These are phyloP conservation scores for Ceraclea dissimilis DNA, from an alignment of 2,888 invertebrate species.

Conservation along the genomic window DNA sequence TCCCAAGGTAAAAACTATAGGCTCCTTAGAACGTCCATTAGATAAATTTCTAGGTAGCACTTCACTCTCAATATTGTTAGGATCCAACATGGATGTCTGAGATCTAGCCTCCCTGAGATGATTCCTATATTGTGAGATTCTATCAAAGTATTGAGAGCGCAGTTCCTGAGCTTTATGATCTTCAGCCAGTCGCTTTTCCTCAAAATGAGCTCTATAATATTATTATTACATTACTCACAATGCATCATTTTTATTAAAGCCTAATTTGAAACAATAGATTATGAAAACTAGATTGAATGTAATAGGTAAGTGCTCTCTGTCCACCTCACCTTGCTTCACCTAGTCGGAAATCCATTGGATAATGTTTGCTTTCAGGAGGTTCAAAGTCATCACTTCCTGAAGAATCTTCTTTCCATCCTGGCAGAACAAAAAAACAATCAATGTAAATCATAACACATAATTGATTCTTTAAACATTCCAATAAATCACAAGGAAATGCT, in stretches of 20 bases:
- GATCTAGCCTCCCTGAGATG: conserved; percentile 9
- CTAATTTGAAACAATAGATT: neutral
- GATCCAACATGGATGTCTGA: conserved; percentile 6
- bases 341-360: conserved; percentile 43
- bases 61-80: neutral
- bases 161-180: conserved; percentile 32
- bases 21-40: conserved; percentile 31
- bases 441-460: neutral
- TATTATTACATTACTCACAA: neutral
- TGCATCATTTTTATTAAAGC: neutral
- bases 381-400: conserved; percentile 41
- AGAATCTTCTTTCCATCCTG: conserved; percentile 43
- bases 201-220: conserved; percentile 37
- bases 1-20: conserved; percentile 42
- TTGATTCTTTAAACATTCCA: too few relatives aligned
- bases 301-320: neutral
- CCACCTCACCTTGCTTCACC: conserved; percentile 42
- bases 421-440: too few relatives aligned
- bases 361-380: conserved; percentile 40
- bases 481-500: too few relatives aligned
- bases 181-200: conserved; percentile 43
- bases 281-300: neutral
- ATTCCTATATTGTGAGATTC: conserved; percentile 20
- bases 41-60: neutral
- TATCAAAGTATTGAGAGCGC: conserved; percentile 27